Base-by-base conservation (phyloP, 2,113 vertebrate genomes). In the Phalacrocorax pelagicus region DNA sequence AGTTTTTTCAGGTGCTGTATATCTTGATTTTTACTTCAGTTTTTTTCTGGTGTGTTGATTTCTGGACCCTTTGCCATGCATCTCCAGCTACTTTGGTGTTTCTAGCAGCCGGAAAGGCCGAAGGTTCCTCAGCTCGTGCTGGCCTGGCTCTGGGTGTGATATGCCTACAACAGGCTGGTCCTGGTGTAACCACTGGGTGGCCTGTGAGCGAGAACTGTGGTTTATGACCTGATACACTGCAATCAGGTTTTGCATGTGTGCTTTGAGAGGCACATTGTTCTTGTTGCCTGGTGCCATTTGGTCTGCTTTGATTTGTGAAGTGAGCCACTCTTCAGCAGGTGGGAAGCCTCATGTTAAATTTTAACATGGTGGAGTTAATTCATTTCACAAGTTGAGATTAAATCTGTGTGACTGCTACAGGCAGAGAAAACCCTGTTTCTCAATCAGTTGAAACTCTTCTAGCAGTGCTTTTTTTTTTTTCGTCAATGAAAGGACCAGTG, bases 131-230 rank as follows among this genome's bases (percentile, higher is more conserved):
- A 46, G 22, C 15, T 58, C 0, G 0, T 1, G 3, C 34, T 0
- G 0, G 5, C 5, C 0, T 0, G 36, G 46, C 23, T n/a, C 15
- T 52, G 78, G 46, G 26, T 19, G 9, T n/a, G 67, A n/a, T 0
- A 0, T 83, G 29, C 54, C 47, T 49, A 18, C 16, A 5, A 6
- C 38, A 67, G 44, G 4, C 67, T 49, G 57, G 19, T 75, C 47
- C 46, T 0, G 0, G 15, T 61, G 19, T 88, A 46, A 44, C 30
- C 2, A 0, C n/a, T 11, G 27, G 4, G 42, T 47, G 61, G 8
- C 23, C 19, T 2, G 0, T 1, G 15, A 61, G 42, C 2, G 1
- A 82, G 70, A 66, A 5, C 77, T 0, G 0, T 21, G 38, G 15
- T 71, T 47, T 5, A 0, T 52, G 74, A 22, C n/a, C 34, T 16